These are phyloP conservation scores for Micrasema minimum DNA, from an alignment of 1,140 invertebrate genomes.

Conservation along the genomic window DNA sequence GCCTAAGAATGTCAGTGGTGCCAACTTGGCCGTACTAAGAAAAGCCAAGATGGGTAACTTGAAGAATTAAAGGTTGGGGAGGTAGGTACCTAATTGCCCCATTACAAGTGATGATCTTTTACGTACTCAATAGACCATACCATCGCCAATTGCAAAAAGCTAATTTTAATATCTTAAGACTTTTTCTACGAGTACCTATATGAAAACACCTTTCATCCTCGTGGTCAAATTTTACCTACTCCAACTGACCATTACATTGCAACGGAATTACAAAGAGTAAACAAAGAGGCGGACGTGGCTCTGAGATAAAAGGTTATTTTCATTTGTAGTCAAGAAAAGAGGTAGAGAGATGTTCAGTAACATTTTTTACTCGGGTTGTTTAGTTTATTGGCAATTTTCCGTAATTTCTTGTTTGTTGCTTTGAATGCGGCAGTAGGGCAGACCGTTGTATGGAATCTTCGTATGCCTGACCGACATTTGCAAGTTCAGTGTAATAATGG, in stretches of 20 bases:
- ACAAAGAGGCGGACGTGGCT: no score
- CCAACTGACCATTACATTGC: background rate
- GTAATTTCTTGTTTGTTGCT: background rate
- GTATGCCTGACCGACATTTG: constrained; percentile 21
- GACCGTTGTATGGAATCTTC: constrained; percentile 4
- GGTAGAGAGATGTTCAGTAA: background rate
- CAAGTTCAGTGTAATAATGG: background rate
- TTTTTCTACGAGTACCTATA: no score
- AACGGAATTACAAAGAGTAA: background rate
- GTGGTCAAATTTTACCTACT: background rate
- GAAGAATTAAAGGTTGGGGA: no score
- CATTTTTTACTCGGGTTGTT: background rate
- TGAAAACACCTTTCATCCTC: background rate
- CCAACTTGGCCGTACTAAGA: no score
- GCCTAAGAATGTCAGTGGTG: no score
- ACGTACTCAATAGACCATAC: no score
- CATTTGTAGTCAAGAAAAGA: background rate
- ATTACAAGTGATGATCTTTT: no score
- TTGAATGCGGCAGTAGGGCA: constrained; percentile 17
- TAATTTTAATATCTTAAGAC: no score
- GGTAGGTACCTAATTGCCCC: no score
- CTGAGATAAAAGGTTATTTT: background rate
- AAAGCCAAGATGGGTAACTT: no score
- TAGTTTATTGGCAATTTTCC: constrained; percentile 1
- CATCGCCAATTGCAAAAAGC: no score